Base-by-base conservation (phyloP, 2,113 vertebrate species). In the Stegostoma tigrinum region DNA sequence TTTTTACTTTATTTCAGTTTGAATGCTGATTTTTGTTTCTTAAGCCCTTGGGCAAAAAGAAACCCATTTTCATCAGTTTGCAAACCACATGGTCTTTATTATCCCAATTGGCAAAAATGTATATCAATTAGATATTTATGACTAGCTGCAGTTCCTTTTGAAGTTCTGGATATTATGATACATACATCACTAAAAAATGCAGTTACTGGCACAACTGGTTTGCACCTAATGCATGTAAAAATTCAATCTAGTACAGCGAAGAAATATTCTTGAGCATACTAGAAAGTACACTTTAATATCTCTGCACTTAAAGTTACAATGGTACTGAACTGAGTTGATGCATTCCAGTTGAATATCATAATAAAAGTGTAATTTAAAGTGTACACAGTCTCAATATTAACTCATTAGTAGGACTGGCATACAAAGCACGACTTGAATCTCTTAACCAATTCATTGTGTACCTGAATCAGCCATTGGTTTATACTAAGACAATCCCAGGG, bases 1-100 rank as follows among this genome's bases (percentile, higher is more conserved):
- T 42, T 80, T 80, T 42, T 80, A 42, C n/a, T n/a, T 80, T 80
- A 12, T 38, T 64, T 64, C 89, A 4, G 34, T 91, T 61, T 91
- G 34, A 91, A 91, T 64, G 30, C 5, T 55, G 17, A 96, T 45
- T 97, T 97, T 94, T 93, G 85, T 67, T 96, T 94, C 23, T 24
- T 80, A 61, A 61, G 78, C n/a, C 34, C 42, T 21, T 89, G 10
- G 14, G 30, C 87, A 61, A 90, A 90, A 90, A 14, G 52, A 64
- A 90, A 30, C 24, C 48, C 10, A 34, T 64, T 34, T 61, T 61
- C 55, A 34, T 90, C 21, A 61, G 61, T 34, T 55, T 12, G 48
- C 42, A 86, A 45, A 86, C 42, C 52, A 24, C 21, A 48, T 86
- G 21, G 7, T 86, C 83, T 23, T 48, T 86, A 45, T 83, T 61